These are phyloP conservation scores for Drosophila longiperda DNA, from an alignment of 2,888 invertebrate species.

Conservation along the genomic window DNA sequence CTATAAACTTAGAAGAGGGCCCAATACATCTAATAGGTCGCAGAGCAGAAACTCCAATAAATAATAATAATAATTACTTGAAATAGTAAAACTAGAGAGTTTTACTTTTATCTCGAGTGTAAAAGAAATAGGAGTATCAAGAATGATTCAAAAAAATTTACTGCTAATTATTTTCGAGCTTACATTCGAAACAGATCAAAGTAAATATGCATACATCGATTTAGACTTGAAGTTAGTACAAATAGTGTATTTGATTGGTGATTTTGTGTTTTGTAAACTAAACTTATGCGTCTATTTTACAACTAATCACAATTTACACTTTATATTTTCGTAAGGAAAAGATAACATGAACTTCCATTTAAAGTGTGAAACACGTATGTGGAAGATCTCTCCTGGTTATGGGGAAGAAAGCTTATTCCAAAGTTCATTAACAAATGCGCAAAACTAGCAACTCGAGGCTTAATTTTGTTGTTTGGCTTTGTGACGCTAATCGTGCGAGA, in stretches of 20 bases:
- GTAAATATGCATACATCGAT: neutral
- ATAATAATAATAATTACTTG: too few species aligned
- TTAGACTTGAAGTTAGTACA: neutral
- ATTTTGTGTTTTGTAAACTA: neutral
- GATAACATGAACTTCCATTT: neutral
- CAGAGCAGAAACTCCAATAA: too few species aligned
- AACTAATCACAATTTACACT: neutral
- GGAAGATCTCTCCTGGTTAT: neutral
- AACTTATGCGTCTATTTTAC: neutral
- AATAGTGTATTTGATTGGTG: neutral
- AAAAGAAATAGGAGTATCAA: neutral
- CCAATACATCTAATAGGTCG: too few species aligned
- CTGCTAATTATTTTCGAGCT: neutral
- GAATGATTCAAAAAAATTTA: neutral
- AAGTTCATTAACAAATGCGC: conserved; percentile 8
- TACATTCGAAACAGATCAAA: neutral
- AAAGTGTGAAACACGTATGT: too few species aligned
- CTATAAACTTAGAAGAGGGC: too few species aligned
- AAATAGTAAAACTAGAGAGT: neutral
- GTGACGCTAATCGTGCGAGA: conserved; percentile 2
- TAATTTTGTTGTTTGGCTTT: conserved; percentile 25
- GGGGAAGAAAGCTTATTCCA: neutral
- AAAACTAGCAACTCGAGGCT: neutral
- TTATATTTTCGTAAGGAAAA: neutral
- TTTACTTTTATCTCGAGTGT: neutral